These are phyloP conservation scores for Bombus waltoni DNA, from an alignment of 1,140 invertebrate genomes.

Conservation along the genomic window DNA sequence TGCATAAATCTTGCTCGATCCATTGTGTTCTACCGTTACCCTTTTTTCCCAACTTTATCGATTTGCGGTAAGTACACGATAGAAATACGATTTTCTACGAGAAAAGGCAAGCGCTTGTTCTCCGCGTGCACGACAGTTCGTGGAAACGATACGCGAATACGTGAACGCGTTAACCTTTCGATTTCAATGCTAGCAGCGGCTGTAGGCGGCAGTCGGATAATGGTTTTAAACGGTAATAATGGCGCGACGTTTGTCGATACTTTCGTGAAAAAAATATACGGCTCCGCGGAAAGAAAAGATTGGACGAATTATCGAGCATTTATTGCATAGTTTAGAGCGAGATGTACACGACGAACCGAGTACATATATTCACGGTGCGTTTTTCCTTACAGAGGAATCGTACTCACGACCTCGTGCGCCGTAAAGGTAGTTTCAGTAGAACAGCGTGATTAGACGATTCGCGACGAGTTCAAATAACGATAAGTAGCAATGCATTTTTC, in stretches of 20 bases:
- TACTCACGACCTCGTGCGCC: neutral
- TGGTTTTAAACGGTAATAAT: neutral
- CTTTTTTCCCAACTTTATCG: no score
- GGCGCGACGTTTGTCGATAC: neutral
- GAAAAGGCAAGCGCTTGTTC: neutral
- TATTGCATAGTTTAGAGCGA: no score
- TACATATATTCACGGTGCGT: no score
- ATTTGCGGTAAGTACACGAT: neutral
- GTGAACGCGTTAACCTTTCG: neutral
- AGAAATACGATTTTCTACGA: neutral
- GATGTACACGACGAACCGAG: no score
- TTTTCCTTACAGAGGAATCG: no score
- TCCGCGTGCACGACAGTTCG: neutral
- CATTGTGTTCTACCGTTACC: neutral
- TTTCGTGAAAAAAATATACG: neutral
- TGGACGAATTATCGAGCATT: neutral
- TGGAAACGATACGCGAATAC: neutral
- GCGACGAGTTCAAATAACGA: neutral
- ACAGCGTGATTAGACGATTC: neutral
- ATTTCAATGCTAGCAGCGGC: neutral
- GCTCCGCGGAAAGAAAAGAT: fast-evolving
- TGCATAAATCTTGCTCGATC: neutral
- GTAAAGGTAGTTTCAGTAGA: neutral
- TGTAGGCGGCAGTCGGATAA: neutral
- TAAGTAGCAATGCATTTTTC: neutral